These are phyloP conservation scores for Podiceps cristatus DNA, from an alignment of 2,113 vertebrate species.

Conservation along the genomic window DNA sequence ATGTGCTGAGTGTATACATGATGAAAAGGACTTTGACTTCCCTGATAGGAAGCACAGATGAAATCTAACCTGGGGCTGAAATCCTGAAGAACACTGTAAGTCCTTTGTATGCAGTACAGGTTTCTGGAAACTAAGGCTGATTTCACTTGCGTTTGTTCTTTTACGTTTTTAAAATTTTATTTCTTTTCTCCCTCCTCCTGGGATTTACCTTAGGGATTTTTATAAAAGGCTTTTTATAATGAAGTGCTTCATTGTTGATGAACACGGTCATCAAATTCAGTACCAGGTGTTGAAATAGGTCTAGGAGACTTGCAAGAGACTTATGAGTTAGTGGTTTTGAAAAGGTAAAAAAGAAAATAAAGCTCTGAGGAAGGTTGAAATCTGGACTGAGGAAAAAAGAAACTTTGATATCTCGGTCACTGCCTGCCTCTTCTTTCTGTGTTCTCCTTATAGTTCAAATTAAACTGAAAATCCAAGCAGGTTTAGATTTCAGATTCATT, in stretches of 20 bases:
- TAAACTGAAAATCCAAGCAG: background rate
- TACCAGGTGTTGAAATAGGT: background rate
- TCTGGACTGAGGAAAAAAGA: background rate
- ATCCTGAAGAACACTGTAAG: accelerated
- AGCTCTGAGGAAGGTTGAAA: background rate
- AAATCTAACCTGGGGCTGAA: background rate
- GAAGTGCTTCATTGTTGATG: background rate
- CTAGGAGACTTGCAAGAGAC: background rate
- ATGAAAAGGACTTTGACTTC: background rate
- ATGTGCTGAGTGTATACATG: accelerated
- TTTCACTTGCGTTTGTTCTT: background rate
- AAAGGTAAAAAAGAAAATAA: background rate
- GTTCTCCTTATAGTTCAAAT: background rate
- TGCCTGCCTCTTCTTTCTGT: background rate
- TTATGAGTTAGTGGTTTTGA: background rate
- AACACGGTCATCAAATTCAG: background rate
- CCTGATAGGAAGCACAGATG: background rate
- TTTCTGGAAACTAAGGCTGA: background rate
- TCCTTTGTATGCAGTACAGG: background rate
- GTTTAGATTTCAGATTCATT: background rate
- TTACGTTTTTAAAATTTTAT: background rate
- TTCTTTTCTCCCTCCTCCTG: background rate
- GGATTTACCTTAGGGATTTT: background rate
- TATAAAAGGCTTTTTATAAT: background rate
- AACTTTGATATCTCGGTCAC: background rate